These are phyloP conservation scores for Hipparchia sbordonii DNA, from an alignment of 2,888 invertebrate species.

Conservation along the genomic window DNA sequence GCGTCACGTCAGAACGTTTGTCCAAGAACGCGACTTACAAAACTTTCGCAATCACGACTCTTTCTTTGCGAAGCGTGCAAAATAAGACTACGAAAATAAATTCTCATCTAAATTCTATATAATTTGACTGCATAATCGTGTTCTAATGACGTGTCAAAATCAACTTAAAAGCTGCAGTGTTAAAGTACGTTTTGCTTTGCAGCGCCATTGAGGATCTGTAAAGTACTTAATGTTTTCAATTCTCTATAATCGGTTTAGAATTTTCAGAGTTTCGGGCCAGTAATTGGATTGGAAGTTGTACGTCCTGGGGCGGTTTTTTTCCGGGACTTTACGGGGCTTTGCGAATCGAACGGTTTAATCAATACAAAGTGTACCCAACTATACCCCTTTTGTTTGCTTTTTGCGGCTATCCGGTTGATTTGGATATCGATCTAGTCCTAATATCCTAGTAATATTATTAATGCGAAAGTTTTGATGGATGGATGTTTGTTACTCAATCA, in stretches of 20 bases:
- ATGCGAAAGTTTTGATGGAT: too few species aligned
- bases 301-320: conserved; percentile 65
- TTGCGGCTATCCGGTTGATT: conserved; percentile 23
- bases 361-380: conserved; percentile 27
- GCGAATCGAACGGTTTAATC: conserved; percentile 50
- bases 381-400: conserved; percentile 40
- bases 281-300: conserved; percentile 79
- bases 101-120: conserved; percentile 71
- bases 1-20: conserved; percentile 57
- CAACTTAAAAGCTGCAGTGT: conserved; percentile 49
- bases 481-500: too few species aligned
- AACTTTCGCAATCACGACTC: conserved; percentile 74
- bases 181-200: conserved; percentile 62
- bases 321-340: conserved; percentile 59
- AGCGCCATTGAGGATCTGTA: conserved; percentile 61
- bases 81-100: conserved; percentile 76
- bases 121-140: conserved; percentile 71
- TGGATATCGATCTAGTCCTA: conserved; percentile 10
- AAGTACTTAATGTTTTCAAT: conserved; percentile 83
- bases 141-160: conserved; percentile 49
- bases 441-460: too few species aligned
- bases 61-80: conserved; percentile 64
- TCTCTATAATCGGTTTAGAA: conserved; percentile 83
- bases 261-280: conserved; percentile 77
- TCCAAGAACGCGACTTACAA: conserved; percentile 66